Percentiles rank a stretch among this genome's conserved stretches.
These are phyloP conservation scores for Synanceia verrucosa DNA, from an alignment of 2,797 vertebrate genomes.

Conservation along the genomic window DNA sequence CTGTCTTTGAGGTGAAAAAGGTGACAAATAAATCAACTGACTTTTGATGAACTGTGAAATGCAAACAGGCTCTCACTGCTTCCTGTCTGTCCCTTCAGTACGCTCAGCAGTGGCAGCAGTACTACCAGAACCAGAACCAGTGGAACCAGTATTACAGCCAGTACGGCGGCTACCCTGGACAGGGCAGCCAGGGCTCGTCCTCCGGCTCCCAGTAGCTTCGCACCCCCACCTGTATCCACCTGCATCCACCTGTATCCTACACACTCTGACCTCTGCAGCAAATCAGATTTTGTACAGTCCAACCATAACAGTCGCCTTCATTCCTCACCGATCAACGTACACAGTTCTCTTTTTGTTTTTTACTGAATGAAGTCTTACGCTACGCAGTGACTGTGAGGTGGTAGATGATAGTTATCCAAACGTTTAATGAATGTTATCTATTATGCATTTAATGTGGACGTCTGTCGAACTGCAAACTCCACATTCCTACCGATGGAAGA, in stretches of 20 bases:
- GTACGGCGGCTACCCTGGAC: constrained; percentile 86
- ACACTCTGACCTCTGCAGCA: constrained; percentile 56
- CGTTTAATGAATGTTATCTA: constrained; percentile 64
- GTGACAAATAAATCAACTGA: too few relatives aligned
- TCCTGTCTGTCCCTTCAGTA: constrained; percentile 76
- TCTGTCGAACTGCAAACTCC: constrained; percentile 32
- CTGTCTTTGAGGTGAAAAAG: too few relatives aligned
- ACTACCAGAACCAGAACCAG: constrained; percentile 95
- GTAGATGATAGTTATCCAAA: constrained; percentile 64
- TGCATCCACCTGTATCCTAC: constrained; percentile 46
- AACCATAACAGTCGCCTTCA: constrained; percentile 48
- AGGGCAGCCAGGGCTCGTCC: constrained; percentile 78
- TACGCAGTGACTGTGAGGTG: constrained; percentile 60
- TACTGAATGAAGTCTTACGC: constrained; percentile 69
- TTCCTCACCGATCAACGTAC: constrained; percentile 47
- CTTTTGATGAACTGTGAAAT: too few relatives aligned
- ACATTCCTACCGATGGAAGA: constrained; percentile 54
- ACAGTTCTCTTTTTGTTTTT: constrained; percentile 55
- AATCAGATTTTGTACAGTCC: constrained; percentile 66
- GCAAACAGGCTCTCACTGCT: background rate
- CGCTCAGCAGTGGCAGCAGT: constrained; percentile 94
- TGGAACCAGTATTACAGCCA: constrained; percentile 94
- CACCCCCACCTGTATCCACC: constrained; percentile 43
- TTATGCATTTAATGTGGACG: constrained; percentile 63
- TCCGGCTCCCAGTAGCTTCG: constrained; percentile 77